Percentiles rank a stretch among this genome's conserved stretches.
phyloP scores from a whole-genome alignment of 2,888 invertebrate genomes.

The Protodeltote pygarga region DNA sequence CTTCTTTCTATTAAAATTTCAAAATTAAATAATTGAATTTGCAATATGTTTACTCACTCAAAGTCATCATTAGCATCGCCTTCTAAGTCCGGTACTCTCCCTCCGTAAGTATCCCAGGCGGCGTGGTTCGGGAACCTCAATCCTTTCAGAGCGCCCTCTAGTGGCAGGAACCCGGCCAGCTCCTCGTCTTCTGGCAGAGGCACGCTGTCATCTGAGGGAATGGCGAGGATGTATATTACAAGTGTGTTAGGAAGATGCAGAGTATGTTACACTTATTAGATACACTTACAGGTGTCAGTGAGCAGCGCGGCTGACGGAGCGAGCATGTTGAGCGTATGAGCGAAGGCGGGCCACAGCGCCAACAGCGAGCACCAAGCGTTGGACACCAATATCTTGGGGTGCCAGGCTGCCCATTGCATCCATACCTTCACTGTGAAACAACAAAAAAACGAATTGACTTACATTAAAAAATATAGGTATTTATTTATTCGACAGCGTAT shows the following conservation, averaged over 20 bases:
- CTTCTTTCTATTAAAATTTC: too few relatives aligned
- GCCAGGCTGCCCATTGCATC: constrained; percentile 90
- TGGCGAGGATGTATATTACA: background rate
- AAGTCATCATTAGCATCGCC: constrained; percentile 31
- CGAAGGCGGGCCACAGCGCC: constrained; percentile 93
- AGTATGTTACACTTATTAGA: too few relatives aligned
- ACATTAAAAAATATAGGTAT: too few relatives aligned
- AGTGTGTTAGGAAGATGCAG: background rate
- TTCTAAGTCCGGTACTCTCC: constrained; percentile 61
- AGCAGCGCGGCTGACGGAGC: constrained; percentile 79
- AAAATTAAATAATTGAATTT: background rate
- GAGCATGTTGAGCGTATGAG: constrained; percentile 90
- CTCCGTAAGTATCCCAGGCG: constrained; percentile 73
- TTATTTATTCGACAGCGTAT: too few relatives aligned
- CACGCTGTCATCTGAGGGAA: constrained; percentile 84
- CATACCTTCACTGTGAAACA: constrained; percentile 92
- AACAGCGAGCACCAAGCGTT: constrained; percentile 87
- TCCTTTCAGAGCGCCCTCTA: constrained; percentile 87
- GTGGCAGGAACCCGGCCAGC: constrained; percentile 92
- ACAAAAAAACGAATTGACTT: too few relatives aligned
- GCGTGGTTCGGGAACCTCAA: constrained; percentile 81
- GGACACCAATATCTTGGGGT: constrained; percentile 86
- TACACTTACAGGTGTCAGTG: constrained; percentile 76
- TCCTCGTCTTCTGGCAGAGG: constrained; percentile 94
- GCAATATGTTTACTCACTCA: constrained; percentile 35